Conservation (phyloP, 2,797 vertebrate species). For the Choloepus didactylus region DNA sequence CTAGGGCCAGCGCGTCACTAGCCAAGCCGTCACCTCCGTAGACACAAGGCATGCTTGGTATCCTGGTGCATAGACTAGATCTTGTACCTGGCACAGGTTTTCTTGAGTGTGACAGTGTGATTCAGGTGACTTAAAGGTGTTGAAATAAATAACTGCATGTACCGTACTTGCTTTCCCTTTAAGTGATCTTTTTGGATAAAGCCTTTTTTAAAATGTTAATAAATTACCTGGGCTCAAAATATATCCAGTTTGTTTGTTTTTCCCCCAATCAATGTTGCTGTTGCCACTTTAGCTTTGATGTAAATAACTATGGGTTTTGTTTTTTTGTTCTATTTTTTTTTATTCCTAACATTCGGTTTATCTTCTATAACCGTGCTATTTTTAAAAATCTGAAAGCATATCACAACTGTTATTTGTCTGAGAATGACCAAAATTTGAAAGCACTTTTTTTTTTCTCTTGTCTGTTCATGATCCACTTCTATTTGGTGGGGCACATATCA, state of each 20-base stretch:
- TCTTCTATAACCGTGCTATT: not conserved
- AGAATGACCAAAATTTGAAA: not conserved
- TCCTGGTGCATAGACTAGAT: slow-evolving; percentile 85
- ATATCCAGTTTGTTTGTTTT: not conserved
- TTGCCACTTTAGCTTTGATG: not conserved
- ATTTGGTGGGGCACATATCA: not conserved
- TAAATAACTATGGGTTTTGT: not conserved
- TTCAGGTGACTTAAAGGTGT: slow-evolving; percentile 86
- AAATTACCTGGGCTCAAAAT: slow-evolving; percentile 53
- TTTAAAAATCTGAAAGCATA: not conserved
- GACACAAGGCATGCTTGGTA: slow-evolving; percentile 86
- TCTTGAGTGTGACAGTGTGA: slow-evolving; percentile 79
- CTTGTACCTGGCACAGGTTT: slow-evolving; percentile 81
- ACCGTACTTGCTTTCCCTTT: slow-evolving; percentile 33
- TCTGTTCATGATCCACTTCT: not conserved
- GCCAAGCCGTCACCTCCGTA: slow-evolving; percentile 83
- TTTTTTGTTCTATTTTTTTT: slow-evolving; percentile 33
- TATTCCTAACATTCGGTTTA: not conserved
- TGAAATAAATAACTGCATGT: slow-evolving; percentile 82
- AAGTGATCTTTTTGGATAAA: slow-evolving; percentile 55
- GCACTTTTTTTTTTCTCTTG: not conserved
- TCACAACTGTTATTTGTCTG: not conserved
- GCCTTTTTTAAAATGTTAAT: not conserved
- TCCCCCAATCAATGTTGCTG: not conserved
- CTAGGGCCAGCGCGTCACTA: slow-evolving; percentile 77